Evolutionary conservation across 2,113 vertebrate genomes (phyloP).

Genomic region (Scomber japonicus): DNA sequence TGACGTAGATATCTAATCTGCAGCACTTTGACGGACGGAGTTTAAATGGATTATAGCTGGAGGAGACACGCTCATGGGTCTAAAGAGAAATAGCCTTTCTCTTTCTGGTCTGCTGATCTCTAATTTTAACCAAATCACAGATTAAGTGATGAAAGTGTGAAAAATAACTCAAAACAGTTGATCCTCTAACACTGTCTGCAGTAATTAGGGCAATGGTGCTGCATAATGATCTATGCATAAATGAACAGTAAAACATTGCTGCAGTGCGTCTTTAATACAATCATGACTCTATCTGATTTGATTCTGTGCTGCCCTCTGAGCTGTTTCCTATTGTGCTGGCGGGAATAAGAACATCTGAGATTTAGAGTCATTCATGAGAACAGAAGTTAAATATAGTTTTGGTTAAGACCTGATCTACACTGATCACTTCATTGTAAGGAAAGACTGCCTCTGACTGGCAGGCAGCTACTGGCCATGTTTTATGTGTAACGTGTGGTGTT

Average conservation of each 20-base stretch:
- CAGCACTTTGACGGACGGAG: not conserved
- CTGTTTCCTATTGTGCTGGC: constrained; percentile 2
- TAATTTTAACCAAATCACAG: not conserved
- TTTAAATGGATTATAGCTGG: constrained; percentile 24
- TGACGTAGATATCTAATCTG: not conserved
- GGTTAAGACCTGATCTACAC: too few relatives aligned
- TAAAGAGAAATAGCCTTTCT: not conserved
- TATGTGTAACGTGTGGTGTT: too few relatives aligned
- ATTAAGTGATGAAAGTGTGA: not conserved
- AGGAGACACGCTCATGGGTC: not conserved
- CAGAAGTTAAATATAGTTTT: not conserved
- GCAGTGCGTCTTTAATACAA: not conserved
- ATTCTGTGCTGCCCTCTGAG: not conserved
- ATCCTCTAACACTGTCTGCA: not conserved
- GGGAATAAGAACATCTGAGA: not conserved
- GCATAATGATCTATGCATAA: not conserved
- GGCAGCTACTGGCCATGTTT: too few relatives aligned
- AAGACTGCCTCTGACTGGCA: too few relatives aligned
- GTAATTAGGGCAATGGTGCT: constrained; percentile 7
- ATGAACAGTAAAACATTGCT: not conserved
- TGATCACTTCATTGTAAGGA: too few relatives aligned
- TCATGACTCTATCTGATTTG: not conserved
- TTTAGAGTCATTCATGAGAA: not conserved
- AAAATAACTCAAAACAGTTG: not conserved
- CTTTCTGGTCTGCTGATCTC: not conserved